Conservation (phyloP, 2,113 vertebrate species). For the Strix aluco region DNA sequence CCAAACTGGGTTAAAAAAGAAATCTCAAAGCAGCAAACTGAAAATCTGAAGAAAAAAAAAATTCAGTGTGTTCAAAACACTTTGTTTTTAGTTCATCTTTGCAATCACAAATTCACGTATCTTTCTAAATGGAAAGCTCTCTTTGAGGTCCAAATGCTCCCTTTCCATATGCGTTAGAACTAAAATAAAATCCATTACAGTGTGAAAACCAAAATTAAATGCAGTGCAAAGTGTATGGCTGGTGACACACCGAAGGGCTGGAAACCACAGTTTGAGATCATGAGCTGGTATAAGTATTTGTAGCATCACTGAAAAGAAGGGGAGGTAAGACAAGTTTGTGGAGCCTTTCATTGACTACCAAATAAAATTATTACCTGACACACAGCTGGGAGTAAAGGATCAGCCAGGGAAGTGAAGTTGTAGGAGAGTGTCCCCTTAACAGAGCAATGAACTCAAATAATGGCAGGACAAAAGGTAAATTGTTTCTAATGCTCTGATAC, state of each 20-base stretch:
- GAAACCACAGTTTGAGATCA: not conserved
- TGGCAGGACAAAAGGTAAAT: not conserved
- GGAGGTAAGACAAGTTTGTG: not conserved
- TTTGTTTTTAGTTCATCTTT: slow-evolving; percentile 6
- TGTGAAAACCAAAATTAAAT: slow-evolving; percentile 24
- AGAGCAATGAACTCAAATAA: not conserved
- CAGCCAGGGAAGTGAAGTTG: not conserved
- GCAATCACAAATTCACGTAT: not conserved
- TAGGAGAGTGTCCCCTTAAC: not conserved
- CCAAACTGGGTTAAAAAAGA: not conserved
- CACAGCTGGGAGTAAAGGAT: not conserved
- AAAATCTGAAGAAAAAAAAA: not conserved
- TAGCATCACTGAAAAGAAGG: not conserved
- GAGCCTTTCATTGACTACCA: not conserved
- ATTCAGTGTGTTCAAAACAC: not conserved
- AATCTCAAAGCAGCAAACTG: not conserved
- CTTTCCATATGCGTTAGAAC: not conserved
- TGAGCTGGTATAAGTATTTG: not conserved
- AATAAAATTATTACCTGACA: not conserved
- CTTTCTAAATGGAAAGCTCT: slow-evolving; percentile 10
- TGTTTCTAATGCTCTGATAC: not conserved
- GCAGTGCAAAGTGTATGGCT: slow-evolving; percentile 1
- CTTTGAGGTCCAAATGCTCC: not conserved
- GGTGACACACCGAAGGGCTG: not conserved
- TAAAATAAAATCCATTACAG: slow-evolving; percentile 24